phyloP scores from a whole-genome alignment of 2,113 vertebrate species.

The Thunnus thynnus region DNA sequence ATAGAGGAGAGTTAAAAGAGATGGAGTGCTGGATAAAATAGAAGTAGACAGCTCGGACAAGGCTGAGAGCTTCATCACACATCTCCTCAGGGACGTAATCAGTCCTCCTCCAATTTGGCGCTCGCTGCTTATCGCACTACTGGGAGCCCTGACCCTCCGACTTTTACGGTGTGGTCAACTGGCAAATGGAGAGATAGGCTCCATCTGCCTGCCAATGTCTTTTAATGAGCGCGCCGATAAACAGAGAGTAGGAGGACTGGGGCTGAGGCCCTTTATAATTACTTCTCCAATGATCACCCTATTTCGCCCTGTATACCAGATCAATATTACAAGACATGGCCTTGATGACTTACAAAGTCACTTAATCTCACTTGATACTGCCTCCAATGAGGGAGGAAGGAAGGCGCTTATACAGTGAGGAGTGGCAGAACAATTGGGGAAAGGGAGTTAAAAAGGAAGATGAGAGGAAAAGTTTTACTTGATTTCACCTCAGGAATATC shows the following conservation, averaged over 20 bases:
- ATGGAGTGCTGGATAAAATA: constrained; percentile 46
- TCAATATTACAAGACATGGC: constrained; percentile 72
- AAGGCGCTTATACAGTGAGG: neutral
- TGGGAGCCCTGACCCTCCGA: constrained; percentile 75
- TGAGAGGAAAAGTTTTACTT: neutral
- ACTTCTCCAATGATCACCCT: constrained; percentile 74
- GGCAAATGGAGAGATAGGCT: constrained; percentile 70
- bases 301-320: constrained; percentile 64
- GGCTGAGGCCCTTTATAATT: constrained; percentile 73
- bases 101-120: constrained; percentile 78
- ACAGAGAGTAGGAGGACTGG: constrained; percentile 55
- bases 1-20: constrained; percentile 50
- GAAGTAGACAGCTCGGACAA: constrained; percentile 50
- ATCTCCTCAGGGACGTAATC: constrained; percentile 73
- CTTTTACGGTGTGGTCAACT: constrained; percentile 77
- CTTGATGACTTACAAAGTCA: constrained; percentile 70
- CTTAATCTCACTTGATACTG: constrained; percentile 67
- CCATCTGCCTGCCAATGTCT: constrained; percentile 69
- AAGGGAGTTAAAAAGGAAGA: too few species aligned
- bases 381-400: constrained; percentile 10
- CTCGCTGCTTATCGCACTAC: constrained; percentile 71
- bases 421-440: neutral
- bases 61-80: constrained; percentile 66
- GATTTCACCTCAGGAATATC: neutral
- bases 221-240: constrained; percentile 78